Conservation (phyloP, 2,888 invertebrate species). For the Phyto melanocephala region DNA sequence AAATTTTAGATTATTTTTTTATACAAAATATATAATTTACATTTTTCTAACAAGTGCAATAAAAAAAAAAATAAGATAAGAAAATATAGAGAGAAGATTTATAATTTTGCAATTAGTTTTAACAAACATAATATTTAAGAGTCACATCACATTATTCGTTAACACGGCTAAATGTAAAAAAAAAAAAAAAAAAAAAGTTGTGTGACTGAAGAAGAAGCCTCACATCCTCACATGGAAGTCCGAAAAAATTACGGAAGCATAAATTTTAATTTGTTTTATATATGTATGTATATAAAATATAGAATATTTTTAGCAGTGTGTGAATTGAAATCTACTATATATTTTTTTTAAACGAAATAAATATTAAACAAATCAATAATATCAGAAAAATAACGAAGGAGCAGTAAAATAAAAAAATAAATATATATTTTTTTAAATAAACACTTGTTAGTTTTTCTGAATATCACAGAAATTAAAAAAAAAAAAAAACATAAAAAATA, state of each 20-base stretch:
- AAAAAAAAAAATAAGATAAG: background rate
- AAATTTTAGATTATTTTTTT: background rate
- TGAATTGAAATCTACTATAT: conserved; percentile 11
- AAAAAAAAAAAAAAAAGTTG: background rate
- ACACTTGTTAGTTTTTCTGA: conserved; percentile 51
- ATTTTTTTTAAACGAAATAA: conserved; percentile 4
- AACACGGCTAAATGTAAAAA: background rate
- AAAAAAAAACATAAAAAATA: too few species aligned
- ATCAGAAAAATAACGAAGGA: background rate
- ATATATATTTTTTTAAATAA: conserved; percentile 23
- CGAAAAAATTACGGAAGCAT: conserved; percentile 57
- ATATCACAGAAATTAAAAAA: conserved; percentile 61
- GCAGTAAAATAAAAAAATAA: background rate
- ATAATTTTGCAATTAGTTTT: background rate
- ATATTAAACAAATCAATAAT: conserved; percentile 1
- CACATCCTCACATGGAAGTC: conserved; percentile 54
- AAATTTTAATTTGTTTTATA: conserved; percentile 8
- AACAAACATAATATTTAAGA: background rate
- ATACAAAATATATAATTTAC: conserved; percentile 40
- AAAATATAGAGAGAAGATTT: background rate
- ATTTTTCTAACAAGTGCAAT: conserved; percentile 41
- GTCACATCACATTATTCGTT: background rate
- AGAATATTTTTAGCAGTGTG: too few species aligned
- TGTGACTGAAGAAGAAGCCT: conserved; percentile 31
- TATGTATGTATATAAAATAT: conserved; percentile 27